Evolutionary conservation across 2,797 vertebrate genomes (phyloP).

Genomic region (Alca torda): DNA sequence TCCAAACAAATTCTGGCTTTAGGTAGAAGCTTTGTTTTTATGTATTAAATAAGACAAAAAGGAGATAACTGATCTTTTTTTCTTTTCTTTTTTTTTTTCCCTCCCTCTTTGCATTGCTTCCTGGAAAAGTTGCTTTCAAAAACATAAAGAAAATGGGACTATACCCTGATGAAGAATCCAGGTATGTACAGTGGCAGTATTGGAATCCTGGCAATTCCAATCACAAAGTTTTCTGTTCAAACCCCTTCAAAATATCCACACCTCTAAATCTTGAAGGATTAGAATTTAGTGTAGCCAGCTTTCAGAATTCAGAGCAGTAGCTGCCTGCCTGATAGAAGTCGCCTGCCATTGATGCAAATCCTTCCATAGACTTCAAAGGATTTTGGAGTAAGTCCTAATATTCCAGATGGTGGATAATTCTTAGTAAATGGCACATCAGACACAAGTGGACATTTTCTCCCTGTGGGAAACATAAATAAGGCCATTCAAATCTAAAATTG

Average conservation of each 20-base stretch:
- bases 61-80: neutral
- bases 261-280: neutral
- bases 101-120: neutral
- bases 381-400: constrained; percentile 14
- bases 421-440: constrained; percentile 14
- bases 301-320: neutral
- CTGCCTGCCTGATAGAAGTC: neutral
- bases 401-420: constrained; percentile 11
- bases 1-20: neutral
- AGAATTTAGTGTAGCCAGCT: neutral
- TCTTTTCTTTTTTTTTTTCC: neutral
- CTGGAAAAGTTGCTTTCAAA: neutral
- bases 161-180: neutral
- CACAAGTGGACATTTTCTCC: neutral
- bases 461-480: neutral
- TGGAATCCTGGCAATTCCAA: neutral
- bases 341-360: neutral
- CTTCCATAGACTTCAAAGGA: constrained; percentile 16
- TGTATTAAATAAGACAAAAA: neutral
- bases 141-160: neutral
- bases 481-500: neutral
- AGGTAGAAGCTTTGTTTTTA: neutral
- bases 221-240: neutral
- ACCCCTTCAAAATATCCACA: neutral
- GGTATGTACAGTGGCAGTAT: neutral